These are phyloP conservation scores for Halcyon leucocephala DNA, from an alignment of 2,797 vertebrate genomes.

Conservation along the genomic window DNA sequence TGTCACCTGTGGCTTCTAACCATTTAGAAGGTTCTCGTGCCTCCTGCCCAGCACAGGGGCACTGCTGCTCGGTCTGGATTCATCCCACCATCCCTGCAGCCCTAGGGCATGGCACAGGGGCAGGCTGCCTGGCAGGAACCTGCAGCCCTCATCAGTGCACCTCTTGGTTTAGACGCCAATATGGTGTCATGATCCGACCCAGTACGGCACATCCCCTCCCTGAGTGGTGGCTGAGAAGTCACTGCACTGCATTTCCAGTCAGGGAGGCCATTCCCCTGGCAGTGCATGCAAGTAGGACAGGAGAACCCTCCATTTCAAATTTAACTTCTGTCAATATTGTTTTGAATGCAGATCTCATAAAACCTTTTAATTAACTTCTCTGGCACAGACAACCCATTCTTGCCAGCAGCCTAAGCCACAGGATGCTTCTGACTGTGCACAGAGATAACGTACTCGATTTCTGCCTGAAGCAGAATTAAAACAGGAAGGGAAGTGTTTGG, in stretches of 20 bases:
- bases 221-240: background rate
- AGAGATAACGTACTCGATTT: background rate
- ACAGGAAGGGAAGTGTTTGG: conserved; percentile 8
- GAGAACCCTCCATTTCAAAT: background rate
- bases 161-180: background rate
- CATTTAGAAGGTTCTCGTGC: background rate
- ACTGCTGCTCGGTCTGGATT: background rate
- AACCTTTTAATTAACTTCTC: background rate
- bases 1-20: background rate
- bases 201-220: background rate
- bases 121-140: background rate
- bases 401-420: background rate
- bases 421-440: background rate
- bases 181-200: background rate
- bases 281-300: background rate
- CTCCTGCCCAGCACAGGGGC: background rate
- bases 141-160: background rate
- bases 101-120: background rate
- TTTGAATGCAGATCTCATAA: background rate
- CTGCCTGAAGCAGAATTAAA: conserved; percentile 34
- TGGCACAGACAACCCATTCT: conserved; percentile 41
- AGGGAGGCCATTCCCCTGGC: background rate
- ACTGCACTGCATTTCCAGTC: background rate
- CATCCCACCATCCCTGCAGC: fast-evolving
- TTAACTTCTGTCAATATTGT: background rate